phyloP scores from a whole-genome alignment of 2,797 vertebrate species.

The Tenualosa thibaudeaui region DNA sequence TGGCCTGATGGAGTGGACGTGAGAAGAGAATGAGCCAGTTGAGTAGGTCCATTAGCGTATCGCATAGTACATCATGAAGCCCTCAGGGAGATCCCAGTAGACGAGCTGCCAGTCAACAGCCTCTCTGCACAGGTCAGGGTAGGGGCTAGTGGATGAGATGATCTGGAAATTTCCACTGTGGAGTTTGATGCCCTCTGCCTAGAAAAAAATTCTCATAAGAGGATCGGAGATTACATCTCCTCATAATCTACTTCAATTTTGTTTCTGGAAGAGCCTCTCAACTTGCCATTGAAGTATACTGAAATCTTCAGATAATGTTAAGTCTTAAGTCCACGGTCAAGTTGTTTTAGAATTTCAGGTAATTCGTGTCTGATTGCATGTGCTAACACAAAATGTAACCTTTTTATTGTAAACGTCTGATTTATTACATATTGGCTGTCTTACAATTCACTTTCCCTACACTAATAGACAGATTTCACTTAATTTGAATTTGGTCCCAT shows the following conservation, averaged over 20 bases:
- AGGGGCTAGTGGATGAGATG: background rate
- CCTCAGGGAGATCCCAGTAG: background rate
- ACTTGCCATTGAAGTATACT: background rate
- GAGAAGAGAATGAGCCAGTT: background rate
- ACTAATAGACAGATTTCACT: background rate
- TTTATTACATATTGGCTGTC: background rate
- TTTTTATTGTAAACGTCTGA: no score
- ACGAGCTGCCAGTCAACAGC: background rate
- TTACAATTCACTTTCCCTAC: background rate
- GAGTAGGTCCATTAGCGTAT: background rate
- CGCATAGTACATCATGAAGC: background rate
- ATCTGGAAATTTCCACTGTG: constrained; percentile 1
- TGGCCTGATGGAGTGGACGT: background rate
- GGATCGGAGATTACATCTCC: constrained; percentile 9
- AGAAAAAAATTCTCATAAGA: background rate
- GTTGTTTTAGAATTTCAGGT: no score
- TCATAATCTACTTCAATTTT: background rate
- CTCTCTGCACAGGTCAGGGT: background rate
- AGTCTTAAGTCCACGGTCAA: background rate
- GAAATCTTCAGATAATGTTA: background rate
- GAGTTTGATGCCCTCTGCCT: constrained; percentile 1
- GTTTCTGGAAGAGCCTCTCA: background rate
- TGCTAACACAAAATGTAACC: background rate
- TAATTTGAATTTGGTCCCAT: background rate
- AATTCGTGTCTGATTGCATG: background rate